Percentiles rank a stretch among this genome's conserved stretches.
Evolutionary conservation across 1,140 invertebrate genomes (phyloP).

Genomic region (Heliconius himera): DNA sequence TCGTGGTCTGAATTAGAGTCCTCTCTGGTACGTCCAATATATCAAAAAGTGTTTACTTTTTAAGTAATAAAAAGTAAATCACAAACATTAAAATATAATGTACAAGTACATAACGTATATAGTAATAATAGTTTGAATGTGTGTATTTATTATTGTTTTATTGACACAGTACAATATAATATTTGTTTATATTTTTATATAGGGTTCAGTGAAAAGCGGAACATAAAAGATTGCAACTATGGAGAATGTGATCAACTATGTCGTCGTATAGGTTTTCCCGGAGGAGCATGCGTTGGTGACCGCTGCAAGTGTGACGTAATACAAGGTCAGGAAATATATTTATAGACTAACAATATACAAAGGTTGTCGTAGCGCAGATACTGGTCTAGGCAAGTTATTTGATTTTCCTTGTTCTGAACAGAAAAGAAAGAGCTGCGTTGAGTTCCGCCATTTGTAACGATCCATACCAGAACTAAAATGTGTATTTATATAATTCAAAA

Average conservation of each 20-base stretch:
- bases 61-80: too few species aligned
- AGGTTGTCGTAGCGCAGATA: neutral
- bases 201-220: neutral
- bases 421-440: neutral
- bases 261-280: slow-evolving; percentile 45
- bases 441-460: too few species aligned
- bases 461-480: too few species aligned
- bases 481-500: too few species aligned
- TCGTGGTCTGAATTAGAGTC: too few species aligned
- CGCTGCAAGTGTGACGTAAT: slow-evolving; percentile 49
- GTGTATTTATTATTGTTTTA: too few species aligned
- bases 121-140: too few species aligned
- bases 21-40: too few species aligned
- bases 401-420: neutral
- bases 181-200: neutral
- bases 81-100: too few species aligned
- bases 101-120: too few species aligned
- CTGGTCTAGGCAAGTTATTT: neutral
- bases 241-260: slow-evolving; percentile 45
- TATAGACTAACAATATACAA: neutral
- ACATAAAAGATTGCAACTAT: slow-evolving; percentile 28
- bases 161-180: neutral
- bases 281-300: slow-evolving; percentile 44
- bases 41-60: too few species aligned
- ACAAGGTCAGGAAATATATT: neutral